Percentiles rank a stretch among this genome's conserved stretches.
Evolutionary conservation across 2,113 vertebrate species (phyloP).

Genomic region (Harpagus bidentatus): DNA sequence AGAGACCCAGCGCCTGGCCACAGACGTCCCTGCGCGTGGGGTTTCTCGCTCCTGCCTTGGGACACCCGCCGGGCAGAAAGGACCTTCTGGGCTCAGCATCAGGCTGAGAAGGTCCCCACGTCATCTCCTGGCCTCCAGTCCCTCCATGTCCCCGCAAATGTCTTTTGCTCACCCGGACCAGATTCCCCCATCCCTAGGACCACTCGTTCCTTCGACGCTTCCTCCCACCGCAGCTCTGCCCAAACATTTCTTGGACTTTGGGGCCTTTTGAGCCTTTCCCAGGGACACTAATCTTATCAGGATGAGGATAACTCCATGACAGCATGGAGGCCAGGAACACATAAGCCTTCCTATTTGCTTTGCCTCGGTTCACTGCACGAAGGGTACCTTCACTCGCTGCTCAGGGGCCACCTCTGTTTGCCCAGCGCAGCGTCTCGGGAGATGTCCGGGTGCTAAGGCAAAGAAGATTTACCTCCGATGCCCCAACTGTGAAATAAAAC

Average conservation of each 20-base stretch:
- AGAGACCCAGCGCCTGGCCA: rapidly evolving
- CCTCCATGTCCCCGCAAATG: rapidly evolving
- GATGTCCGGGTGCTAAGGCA: neutral
- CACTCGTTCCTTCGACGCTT: rapidly evolving
- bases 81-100: neutral
- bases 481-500: neutral
- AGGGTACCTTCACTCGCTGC: neutral
- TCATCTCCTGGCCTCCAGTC: neutral
- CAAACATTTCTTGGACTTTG: rapidly evolving
- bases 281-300: neutral
- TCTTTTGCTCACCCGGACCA: neutral
- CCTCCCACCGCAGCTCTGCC: neutral
- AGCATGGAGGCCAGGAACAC: neutral
- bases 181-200: rapidly evolving
- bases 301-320: neutral
- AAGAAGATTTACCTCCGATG: neutral
- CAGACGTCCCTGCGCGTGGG: rapidly evolving
- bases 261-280: neutral
- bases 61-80: neutral
- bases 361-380: neutral
- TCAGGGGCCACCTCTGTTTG: neutral
- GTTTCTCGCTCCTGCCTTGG: neutral
- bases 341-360: neutral
- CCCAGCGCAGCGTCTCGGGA: rapidly evolving
- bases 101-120: rapidly evolving